Evolutionary conservation across 1,140 invertebrate species (phyloP).

Genomic region (Penaeus vannamei): DNA sequence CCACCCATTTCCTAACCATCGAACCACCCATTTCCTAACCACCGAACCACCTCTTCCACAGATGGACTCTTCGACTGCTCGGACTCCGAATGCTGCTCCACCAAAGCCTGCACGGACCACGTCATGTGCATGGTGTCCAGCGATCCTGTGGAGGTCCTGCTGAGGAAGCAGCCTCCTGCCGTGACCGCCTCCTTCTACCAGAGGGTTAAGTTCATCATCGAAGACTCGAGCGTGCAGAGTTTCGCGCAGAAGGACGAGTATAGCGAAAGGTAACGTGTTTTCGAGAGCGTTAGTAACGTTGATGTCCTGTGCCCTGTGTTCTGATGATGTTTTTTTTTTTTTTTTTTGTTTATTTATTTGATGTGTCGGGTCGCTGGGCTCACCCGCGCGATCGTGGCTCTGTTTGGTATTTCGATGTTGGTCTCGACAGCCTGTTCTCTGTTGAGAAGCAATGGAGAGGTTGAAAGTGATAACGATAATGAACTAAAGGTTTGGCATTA

Average conservation of each 20-base stretch:
- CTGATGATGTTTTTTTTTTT: not conserved
- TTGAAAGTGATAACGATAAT: too few relatives aligned
- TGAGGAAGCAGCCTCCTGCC: conserved; percentile 94
- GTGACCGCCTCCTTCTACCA: conserved; percentile 98
- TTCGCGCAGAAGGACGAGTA: conserved; percentile 98
- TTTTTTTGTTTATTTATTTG: not conserved
- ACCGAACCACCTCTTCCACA: conserved; percentile 72
- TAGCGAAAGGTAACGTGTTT: conserved; percentile 91
- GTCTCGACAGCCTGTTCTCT: too few relatives aligned
- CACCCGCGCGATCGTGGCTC: not conserved
- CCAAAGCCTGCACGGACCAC: conserved; percentile 86
- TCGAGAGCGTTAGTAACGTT: conserved; percentile 19
- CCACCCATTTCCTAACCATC: too few relatives aligned
- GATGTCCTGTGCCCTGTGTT: not conserved
- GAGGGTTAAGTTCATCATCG: conserved; percentile 97
- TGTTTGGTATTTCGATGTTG: too few relatives aligned
- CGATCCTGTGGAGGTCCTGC: conserved; percentile 94
- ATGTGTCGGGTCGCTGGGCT: not conserved
- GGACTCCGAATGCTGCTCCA: conserved; percentile 94
- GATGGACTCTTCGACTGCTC: conserved; percentile 98
- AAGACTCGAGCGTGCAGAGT: conserved; percentile 97
- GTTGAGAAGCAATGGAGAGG: too few relatives aligned
- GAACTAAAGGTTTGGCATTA: too few relatives aligned
- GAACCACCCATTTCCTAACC: too few relatives aligned
- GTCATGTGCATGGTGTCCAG: conserved; percentile 95